Evolutionary conservation across 2,888 invertebrate genomes (phyloP).

Genomic region (Xestia rhomboidea): DNA sequence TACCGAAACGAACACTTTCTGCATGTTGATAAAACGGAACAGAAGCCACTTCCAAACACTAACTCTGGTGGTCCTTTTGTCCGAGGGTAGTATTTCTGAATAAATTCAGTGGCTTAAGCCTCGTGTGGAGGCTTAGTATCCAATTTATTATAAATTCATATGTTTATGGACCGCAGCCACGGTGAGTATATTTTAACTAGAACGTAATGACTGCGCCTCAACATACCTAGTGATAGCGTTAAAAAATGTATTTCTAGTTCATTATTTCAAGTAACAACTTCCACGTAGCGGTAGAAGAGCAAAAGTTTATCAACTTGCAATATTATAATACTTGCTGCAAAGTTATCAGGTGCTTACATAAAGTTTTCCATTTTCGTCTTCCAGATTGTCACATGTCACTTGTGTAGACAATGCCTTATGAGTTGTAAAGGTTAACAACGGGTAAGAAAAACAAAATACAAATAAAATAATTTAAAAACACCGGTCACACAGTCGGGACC

Average conservation of each 20-base stretch:
- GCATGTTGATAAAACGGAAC: not conserved
- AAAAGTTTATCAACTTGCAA: not conserved
- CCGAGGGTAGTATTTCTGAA: constrained; percentile 68
- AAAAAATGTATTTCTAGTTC: not conserved
- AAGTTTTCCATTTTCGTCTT: not conserved
- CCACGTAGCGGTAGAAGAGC: not conserved
- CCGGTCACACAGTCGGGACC: no score
- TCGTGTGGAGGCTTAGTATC: constrained; percentile 70
- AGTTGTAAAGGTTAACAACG: not conserved
- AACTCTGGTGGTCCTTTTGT: constrained; percentile 48
- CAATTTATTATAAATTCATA: constrained; percentile 80
- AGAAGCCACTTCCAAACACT: constrained; percentile 43
- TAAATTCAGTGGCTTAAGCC: constrained; percentile 69
- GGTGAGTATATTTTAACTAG: constrained; percentile 20
- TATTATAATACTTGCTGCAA: not conserved
- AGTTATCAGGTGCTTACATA: no score
- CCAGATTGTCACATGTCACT: not conserved
- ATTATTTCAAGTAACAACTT: not conserved
- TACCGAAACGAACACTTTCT: no score
- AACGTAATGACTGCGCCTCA: constrained; percentile 29
- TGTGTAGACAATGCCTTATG: not conserved
- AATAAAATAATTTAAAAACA: no score
- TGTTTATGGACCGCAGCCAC: constrained; percentile 65
- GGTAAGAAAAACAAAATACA: no score
- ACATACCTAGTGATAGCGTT: not conserved